phyloP scores from a whole-genome alignment of 2,113 vertebrate species.

The Psilopogon haemacephalus region DNA sequence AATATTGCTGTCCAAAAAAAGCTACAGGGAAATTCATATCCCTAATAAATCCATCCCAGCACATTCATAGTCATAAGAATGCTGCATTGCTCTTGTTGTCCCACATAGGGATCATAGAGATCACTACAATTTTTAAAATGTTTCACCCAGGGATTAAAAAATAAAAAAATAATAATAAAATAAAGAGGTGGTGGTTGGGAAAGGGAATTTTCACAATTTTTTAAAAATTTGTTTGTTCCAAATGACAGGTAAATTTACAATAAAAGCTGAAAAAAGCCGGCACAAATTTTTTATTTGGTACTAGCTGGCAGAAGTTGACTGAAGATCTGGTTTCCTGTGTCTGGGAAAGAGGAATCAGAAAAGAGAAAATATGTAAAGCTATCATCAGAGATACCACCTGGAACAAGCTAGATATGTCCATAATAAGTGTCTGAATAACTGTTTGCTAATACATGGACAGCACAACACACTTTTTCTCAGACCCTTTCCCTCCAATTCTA shows the following conservation, averaged over 20 bases:
- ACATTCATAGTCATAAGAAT: background rate
- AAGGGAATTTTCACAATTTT: background rate
- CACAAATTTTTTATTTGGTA: background rate
- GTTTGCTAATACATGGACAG: background rate
- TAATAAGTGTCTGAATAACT: background rate
- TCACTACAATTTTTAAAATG: background rate
- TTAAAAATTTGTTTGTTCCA: background rate
- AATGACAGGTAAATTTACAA: background rate
- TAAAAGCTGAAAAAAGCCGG: background rate
- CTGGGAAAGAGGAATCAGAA: background rate
- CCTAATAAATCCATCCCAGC: background rate
- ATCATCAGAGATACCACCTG: background rate
- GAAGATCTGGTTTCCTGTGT: background rate
- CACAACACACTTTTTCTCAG: rapidly evolving
- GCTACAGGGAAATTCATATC: background rate
- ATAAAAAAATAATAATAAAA: background rate
- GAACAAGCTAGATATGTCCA: background rate
- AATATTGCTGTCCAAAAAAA: background rate
- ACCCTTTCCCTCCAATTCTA: background rate
- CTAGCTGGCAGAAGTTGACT: background rate
- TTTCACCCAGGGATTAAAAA: background rate
- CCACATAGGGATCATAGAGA: background rate
- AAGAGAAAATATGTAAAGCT: background rate
- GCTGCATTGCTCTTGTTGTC: background rate
- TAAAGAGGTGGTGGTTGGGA: too few species aligned